Base-by-base conservation (phyloP, 2,113 vertebrate genomes). In the Tragelaphus scriptus region DNA sequence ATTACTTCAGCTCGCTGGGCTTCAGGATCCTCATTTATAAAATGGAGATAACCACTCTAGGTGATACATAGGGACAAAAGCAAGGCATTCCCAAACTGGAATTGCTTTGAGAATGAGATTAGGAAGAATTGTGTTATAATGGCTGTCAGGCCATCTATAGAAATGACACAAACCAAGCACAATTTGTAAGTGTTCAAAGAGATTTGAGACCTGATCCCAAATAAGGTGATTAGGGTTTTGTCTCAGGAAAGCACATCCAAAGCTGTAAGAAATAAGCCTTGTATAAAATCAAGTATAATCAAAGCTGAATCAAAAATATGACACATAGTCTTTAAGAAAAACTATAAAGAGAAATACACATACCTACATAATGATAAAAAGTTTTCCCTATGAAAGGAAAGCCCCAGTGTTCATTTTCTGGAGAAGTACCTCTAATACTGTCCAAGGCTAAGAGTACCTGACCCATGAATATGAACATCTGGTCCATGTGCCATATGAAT, bases 91-190 rank as follows among this genome's bases (percentile, higher is more conserved):
- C 65, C 59, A 81, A 94, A 47, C 79, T 82, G 84, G 40, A 96
- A 94, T 40, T 92, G 91, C 88, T 95, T 97, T 96, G 82, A 91
- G 88, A 97, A 85, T 82, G 44, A 85, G 59, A 82, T 92, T 96
- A 92, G 32, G 68, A 94, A 96, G 59, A 96, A 93, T 89, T 49
- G 12, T 80, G 30, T 71, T 58, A 71, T 65, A 71, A 96, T 81
- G 84, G 56, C 79, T 95, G n/a, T 89, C 79, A 53, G 56, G 14
- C 12, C 75, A 81, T 30, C 79, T 68, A 81, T 4, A 91, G 79
- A 96, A 95, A 91, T 92, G 87, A 79, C 85, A 95, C 90, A 95
- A 71, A 85, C 30, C 79, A 53, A 96, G 65, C 25, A 68, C 17
- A 81, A 94, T 86, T 88, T 94, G 47, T 86, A 97, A 94, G 61